phyloP scores from a whole-genome alignment of 2,113 vertebrate species.

The Copsychus sechellarum region DNA sequence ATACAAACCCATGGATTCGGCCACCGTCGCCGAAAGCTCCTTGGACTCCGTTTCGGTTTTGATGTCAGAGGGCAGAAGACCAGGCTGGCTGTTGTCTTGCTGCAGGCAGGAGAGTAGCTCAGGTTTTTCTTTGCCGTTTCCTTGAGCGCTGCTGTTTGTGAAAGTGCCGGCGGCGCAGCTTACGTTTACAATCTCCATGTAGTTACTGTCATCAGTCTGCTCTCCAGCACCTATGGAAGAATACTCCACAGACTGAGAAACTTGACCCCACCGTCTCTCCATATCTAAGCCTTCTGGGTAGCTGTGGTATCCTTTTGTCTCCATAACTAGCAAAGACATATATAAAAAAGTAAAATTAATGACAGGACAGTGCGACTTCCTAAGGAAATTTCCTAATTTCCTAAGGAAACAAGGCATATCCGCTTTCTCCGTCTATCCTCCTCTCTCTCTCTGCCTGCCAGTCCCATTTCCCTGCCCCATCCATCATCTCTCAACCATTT shows the following conservation, averaged over 20 bases:
- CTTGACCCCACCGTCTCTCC: slow-evolving; percentile 91
- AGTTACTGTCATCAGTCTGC: slow-evolving; percentile 80
- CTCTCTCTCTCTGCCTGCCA: slow-evolving; percentile 25
- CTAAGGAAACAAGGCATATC: slow-evolving; percentile 51
- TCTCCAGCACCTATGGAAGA: slow-evolving; percentile 75
- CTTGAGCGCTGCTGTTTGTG: slow-evolving; percentile 76
- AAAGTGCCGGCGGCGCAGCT: slow-evolving; percentile 80
- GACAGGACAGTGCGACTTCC: slow-evolving; percentile 44
- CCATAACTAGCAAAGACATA: slow-evolving; percentile 85
- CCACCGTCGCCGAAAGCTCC: slow-evolving; percentile 94
- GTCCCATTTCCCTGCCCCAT: not conserved
- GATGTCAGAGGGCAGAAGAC: slow-evolving; percentile 83
- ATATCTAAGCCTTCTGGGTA: slow-evolving; percentile 89
- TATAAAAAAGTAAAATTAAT: slow-evolving; percentile 55
- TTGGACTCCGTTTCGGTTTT: slow-evolving; percentile 92
- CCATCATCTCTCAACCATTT: slow-evolving; percentile 32
- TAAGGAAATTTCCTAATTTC: slow-evolving; percentile 66
- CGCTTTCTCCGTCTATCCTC: slow-evolving; percentile 42
- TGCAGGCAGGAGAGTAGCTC: slow-evolving; percentile 82
- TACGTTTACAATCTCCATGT: slow-evolving; percentile 89
- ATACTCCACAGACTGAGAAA: slow-evolving; percentile 82
- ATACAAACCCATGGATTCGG: slow-evolving; percentile 97
- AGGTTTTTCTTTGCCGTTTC: slow-evolving; percentile 85
- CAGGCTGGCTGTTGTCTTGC: slow-evolving; percentile 80
- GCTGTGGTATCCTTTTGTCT: slow-evolving; percentile 96